Conservation (phyloP, 2,888 invertebrate genomes). For the Alsophila aescularia region DNA sequence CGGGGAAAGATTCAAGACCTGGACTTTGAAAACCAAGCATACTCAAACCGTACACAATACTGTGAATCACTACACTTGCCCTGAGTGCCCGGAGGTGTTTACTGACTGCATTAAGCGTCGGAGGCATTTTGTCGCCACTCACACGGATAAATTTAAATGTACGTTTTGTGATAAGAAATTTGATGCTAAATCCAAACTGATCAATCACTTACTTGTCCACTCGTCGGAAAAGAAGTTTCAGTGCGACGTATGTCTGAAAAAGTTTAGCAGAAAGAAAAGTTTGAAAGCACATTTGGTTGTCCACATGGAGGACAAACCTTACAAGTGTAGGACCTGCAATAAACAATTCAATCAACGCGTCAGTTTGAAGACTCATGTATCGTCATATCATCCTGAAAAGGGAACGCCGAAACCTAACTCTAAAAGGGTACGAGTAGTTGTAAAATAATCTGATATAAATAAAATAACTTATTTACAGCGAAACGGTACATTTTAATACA, state of each 20-base stretch:
- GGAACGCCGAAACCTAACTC: not conserved
- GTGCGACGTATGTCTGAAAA: slow-evolving; percentile 31
- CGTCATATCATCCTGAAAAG: slow-evolving; percentile 29
- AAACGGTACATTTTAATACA: too few relatives aligned
- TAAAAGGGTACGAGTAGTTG: not conserved
- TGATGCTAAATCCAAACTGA: slow-evolving; percentile 21
- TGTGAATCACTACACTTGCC: slow-evolving; percentile 40
- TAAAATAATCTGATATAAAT: too few relatives aligned
- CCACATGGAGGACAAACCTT: slow-evolving; percentile 34
- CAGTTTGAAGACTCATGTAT: slow-evolving; percentile 35
- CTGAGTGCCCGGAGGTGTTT: slow-evolving; percentile 47
- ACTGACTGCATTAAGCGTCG: slow-evolving; percentile 34
- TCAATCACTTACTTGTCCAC: slow-evolving; percentile 28
- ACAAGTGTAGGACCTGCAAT: slow-evolving; percentile 31
- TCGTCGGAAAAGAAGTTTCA: slow-evolving; percentile 29
- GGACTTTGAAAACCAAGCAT: slow-evolving; percentile 12
- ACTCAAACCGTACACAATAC: slow-evolving; percentile 37
- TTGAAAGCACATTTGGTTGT: slow-evolving; percentile 31
- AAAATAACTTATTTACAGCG: too few relatives aligned
- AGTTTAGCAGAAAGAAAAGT: slow-evolving; percentile 29
- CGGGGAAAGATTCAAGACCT: slow-evolving; percentile 24
- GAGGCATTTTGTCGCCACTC: slow-evolving; percentile 41
- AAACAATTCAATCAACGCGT: slow-evolving; percentile 38
- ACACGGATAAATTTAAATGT: slow-evolving; percentile 36
- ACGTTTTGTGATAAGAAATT: slow-evolving; percentile 31